Evolutionary conservation across 2,888 invertebrate genomes (phyloP), one percentile per base, ranked within the genome.

Genomic region (Brenthis daphne): DNA sequence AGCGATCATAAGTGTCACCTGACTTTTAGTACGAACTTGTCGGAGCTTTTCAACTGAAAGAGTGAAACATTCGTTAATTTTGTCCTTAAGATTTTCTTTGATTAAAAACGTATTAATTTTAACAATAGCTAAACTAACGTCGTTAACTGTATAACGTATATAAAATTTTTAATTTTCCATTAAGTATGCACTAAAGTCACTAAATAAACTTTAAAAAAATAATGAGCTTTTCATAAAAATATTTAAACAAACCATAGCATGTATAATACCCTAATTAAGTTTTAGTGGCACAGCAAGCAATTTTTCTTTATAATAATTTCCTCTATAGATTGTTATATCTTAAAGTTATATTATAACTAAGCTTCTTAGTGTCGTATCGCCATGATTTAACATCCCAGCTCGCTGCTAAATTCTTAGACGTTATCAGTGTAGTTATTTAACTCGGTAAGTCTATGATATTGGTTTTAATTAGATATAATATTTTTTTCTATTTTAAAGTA

Each of bases 341-440:
- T 58, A 53, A 37, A 51, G 68, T 60, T 60, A 66, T 60, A 64
- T 67, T 70, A 65, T 67, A 69, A 65, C 43, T 72, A 72, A 72
- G 69, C 72, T 65, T 29, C 69, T 72, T 69, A 72, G 58, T 69
- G 65, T 65, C 63, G 57, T 65, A 72, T 65, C 64, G 55, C 63
- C 51, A 65, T 72, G 72, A 69, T 69, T 65, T 72, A 65, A 65
- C 64, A 58, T 67, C 50, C 57, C 20, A 66, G 65, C 55, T 58
- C 58, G 50, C 64, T 60, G 37, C 11, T 66, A 69, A 67, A 72
- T 72, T 60, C 60, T 64, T 67, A 64, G 67, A 67, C 61, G 14
- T 43, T 70, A 24, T 24, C 24, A 47, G 13, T 8, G 47, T 48
- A 14, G 37, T 43, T 43, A 43, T 11, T 43, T 6, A 4, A 16